Base-by-base conservation (phyloP, 2,888 invertebrate species). In the Masnerella sp. region DNA sequence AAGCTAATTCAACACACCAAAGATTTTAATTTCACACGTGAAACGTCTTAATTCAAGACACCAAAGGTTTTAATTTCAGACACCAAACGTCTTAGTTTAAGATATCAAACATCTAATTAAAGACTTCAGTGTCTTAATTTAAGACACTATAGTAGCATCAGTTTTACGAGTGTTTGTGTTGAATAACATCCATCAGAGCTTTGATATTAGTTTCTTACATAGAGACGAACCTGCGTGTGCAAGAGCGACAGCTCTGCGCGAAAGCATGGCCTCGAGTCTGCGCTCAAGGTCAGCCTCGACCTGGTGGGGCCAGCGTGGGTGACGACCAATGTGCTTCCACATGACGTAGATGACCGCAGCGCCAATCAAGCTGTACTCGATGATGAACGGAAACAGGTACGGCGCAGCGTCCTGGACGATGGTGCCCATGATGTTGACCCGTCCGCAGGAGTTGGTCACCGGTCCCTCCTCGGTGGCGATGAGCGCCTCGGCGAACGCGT, bases 251-350 rank as follows among this genome's bases (percentile, higher is more conserved):
- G 95, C 95, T 85, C 95, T 91, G 84, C 95, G 92, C 73, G 95
- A 95, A 78, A 95, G 89, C 94, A 95, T 95, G 82, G 95, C 94
- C 88, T 95, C 95, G 86, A 95, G 89, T 84, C 95, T 92, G 88
- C 95, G 95, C 89, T 95, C 95, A 84, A 95, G 90, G 88, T 96
- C 95, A 88, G 95, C 95, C 84, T 95, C 95, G 81, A 90, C 91
- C 78, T 92, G 89, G 78, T 91, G 91, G 42, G 91, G 91, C 85
- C 83, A 93, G 91, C 94, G 93, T 51, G 96, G 94, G 88, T 95
- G 93, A 85, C 95, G 92, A 65, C 96, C 96, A 87, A 96, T 96
- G 85, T 96, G 96, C 85, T 95, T 94, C 97, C 97, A 98, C 96
- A 65, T 81, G 77, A 97, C 95, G 87, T 96, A 97, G 82, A 97